Base-by-base conservation (phyloP, 2,888 invertebrate genomes). In the Ophion costatus region DNA sequence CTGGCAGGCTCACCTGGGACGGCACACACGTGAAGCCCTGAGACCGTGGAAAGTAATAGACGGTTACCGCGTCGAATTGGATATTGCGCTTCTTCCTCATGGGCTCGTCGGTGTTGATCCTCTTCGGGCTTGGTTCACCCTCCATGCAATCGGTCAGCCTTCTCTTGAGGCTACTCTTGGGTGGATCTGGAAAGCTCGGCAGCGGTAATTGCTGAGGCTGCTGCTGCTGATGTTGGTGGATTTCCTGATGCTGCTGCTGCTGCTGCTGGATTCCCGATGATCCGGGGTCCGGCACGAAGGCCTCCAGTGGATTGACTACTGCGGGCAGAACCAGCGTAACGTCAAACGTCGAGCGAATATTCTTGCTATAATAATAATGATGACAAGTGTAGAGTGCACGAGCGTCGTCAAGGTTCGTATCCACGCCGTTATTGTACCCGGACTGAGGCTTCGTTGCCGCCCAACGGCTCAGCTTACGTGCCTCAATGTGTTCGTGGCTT, bases 1-100 rank as follows among this genome's bases (percentile, higher is more conserved):
- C 17, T 1, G 33, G 5, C 38, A n/a, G 1, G 22, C 82, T 80
- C 80, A 98, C 98, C 94, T 97, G 97, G 14, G 98, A 98, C 71
- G 98, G 98, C 86, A 98, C 98, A 94, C 98, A 98, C 57, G 97
- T 97, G 94, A 98, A 98, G 24, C 98, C 98, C 95, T 98, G 98
- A 78, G 98, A 96, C 91, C 99, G 95, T 2, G 98, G 98, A 94
- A 99, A 99, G 94, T 99, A 99, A 94, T 96, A 99, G 11, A 99
- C 98, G 24, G 98, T 98, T 0, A 99, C 99, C 88, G 96, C 97
- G 89, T 98, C 97, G 93, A 99, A 99, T 88, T 96, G 96, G 86
- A 99, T 98, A 64, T 96, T 96, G 89, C 97, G 96, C 94, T 97
- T 98, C 91, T 96, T 95, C 92, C 96, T 97, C 91, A 92, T 91